Base-by-base conservation (phyloP, 2,797 vertebrate genomes). In the Crenuchus spilurus region DNA sequence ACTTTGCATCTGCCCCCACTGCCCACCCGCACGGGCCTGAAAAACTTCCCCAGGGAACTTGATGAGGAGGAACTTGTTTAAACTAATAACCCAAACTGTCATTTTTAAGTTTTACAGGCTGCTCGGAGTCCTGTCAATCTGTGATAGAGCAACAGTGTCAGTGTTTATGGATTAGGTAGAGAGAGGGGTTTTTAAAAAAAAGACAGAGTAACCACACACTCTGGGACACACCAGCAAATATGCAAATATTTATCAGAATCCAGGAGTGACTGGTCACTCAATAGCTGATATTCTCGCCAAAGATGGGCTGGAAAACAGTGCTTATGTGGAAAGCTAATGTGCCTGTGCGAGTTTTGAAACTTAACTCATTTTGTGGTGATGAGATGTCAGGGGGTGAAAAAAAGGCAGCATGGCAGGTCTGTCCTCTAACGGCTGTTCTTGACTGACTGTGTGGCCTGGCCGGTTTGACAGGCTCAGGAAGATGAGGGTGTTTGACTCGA, bases 231-330 rank as follows among this genome's bases (percentile, higher is more conserved):
- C 9, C 26, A 46, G 37, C 72, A 86, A 83, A 87, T 85, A 88
- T 90, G 87, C 85, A 88, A 90, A 89, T 89, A 89, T 91, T 89
- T 91, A 88, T 83, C 58, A 82, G 72, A 87, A 80, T 63, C 70
- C 78, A 79, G 71, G 80, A 84, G 22, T 60, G 76, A 81, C 85
- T 74, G 1, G 81, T 80, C 69, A 84, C 58, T 64, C 69, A 67
- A 72, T 44, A 68, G 77, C 65, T 77, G 72, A 49, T 72, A 51
- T 57, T 72, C 81, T 22, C 76, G 66, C 89, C 88, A 87, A 90
- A 90, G 83, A 91, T 90, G 90, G 90, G 85, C 61, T 87, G 89
- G 90, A 90, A 91, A 90, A 76, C 65, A 28, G 8, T 28, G 20
- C 13, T 58, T 33, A 42, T 60, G 9, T 11, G 30, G 68, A 31